Evolutionary conservation across 2,888 invertebrate species (phyloP), one percentile per base, ranked within the genome.

Genomic region (Hanleya hanleyi): DNA sequence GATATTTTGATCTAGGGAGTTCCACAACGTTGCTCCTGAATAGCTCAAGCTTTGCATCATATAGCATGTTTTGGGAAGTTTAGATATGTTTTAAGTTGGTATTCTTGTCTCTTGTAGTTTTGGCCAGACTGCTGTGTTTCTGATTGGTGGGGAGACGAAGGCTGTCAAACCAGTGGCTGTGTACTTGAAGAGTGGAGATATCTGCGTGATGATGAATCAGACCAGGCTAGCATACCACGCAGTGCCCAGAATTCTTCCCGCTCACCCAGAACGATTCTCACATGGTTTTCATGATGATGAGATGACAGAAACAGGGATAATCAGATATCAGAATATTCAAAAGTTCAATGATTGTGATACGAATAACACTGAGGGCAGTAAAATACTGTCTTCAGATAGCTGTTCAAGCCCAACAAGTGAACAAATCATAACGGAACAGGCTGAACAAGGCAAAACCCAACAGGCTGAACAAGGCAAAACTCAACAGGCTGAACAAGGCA

Each of bases 41-140:
- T n/a, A n/a, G n/a, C n/a, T n/a, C n/a, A n/a, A n/a, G n/a, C n/a
- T n/a, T n/a, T n/a, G n/a, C n/a, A n/a, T n/a, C n/a, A n/a, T n/a
- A n/a, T n/a, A n/a, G n/a, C n/a, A n/a, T n/a, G n/a, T n/a, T n/a
- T n/a, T n/a, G n/a, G n/a, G n/a, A n/a, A n/a, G n/a, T n/a, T n/a
- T n/a, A n/a, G n/a, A n/a, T n/a, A n/a, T n/a, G n/a, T n/a, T n/a
- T n/a, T n/a, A n/a, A n/a, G n/a, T n/a, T n/a, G n/a, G n/a, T n/a
- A 51, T 69, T 36, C 51, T 49, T 71, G 50, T 70, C 51, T 73
- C 37, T 89, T 92, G 83, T 91, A 98, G 98, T 91, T 97, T 99
- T 91, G 99, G 99, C 0, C 97, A 97, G 91, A 94, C 95, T 69
- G 98, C 97, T 18, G 93, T 99, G 84, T 99, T 99, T 91, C 92